These are phyloP conservation scores for Coelopa pilipes DNA, from an alignment of 2,888 invertebrate genomes.

Conservation along the genomic window DNA sequence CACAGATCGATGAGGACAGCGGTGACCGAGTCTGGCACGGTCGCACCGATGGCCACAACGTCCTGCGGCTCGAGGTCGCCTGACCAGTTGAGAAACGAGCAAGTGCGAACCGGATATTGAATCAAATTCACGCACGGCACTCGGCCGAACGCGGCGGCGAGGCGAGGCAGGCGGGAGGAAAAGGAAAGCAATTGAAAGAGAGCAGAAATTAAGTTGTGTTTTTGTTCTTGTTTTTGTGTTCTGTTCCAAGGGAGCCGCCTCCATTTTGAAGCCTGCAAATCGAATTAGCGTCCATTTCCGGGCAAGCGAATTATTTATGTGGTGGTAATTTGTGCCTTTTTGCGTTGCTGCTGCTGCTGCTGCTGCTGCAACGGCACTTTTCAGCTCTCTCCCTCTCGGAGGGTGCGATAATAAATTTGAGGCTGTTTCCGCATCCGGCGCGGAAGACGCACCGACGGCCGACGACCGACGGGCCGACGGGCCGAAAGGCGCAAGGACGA, in stretches of 20 bases:
- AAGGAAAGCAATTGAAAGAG: neutral
- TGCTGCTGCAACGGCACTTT: neutral
- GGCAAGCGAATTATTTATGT: neutral
- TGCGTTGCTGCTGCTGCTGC: neutral
- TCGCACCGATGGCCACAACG: neutral
- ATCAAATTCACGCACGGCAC: conserved; percentile 16
- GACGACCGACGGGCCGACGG: neutral
- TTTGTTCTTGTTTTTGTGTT: neutral
- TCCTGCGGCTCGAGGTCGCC: neutral
- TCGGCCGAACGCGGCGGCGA: neutral
- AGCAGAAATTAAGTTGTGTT: neutral
- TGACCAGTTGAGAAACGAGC: no score
- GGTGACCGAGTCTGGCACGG: no score
- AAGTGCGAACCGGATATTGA: conserved; percentile 17
- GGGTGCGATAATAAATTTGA: conserved; percentile 27
- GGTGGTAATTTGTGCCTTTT: neutral
- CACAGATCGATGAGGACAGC: no score
- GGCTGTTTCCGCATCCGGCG: conserved; percentile 39
- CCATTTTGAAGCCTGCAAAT: neutral
- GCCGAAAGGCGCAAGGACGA: neutral
- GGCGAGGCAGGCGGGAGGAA: neutral
- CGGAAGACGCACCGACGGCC: neutral
- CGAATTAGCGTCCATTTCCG: neutral
- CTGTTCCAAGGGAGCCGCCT: neutral
- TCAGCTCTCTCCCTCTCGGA: conserved; percentile 14